phyloP scores from a whole-genome alignment of 2,113 vertebrate species.

The Phalacrocorax pelagicus region DNA sequence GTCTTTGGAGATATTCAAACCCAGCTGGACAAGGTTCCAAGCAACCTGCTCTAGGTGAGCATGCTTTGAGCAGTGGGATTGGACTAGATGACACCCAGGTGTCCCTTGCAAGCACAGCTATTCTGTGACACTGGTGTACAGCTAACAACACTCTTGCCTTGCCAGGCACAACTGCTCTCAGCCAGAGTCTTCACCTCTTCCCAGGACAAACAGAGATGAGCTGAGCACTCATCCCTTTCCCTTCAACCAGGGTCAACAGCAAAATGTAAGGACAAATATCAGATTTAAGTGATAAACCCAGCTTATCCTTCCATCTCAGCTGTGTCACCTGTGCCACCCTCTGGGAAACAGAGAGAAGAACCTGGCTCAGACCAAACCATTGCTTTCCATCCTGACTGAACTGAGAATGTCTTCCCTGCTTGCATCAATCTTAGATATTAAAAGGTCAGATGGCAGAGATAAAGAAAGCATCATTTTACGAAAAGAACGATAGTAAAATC shows the following conservation, averaged over 20 bases:
- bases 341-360: background rate
- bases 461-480: background rate
- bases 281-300: background rate
- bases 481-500: constrained; percentile 4
- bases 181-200: background rate
- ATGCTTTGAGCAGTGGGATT: background rate
- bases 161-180: background rate
- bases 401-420: background rate
- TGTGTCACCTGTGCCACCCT: background rate
- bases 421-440: background rate
- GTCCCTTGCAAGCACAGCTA: background rate
- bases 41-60: background rate
- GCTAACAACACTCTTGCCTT: background rate
- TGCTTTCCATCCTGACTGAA: background rate
- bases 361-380: background rate
- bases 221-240: background rate
- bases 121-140: background rate
- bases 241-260: background rate
- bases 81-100: background rate
- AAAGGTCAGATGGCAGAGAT: constrained; percentile 31
- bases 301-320: background rate
- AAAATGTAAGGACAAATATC: background rate
- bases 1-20: background rate
- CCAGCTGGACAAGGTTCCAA: background rate
- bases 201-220: background rate